Conservation (phyloP, 2,113 vertebrate species). For the Ammodytes marinus region DNA sequence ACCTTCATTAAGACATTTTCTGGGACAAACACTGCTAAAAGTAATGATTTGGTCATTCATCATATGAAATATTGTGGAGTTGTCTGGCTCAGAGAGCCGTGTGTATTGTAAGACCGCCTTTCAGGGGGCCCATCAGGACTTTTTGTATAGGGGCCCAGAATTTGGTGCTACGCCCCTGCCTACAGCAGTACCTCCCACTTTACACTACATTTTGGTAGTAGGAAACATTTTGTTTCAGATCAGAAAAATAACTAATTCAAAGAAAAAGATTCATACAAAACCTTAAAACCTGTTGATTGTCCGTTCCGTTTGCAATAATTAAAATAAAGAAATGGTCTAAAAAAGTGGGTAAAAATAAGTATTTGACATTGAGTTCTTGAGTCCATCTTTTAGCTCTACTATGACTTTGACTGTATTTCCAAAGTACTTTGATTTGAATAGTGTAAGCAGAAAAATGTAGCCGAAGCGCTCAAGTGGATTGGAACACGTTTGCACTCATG, state of each 20-base stretch:
- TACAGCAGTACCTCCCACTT: slow-evolving; percentile 15
- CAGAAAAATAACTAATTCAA: neutral
- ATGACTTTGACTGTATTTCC: slow-evolving; percentile 35
- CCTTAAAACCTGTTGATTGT: neutral
- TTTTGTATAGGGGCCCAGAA: too few relatives aligned
- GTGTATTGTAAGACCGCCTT: too few relatives aligned
- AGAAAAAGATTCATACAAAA: slow-evolving; percentile 3
- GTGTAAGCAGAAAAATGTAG: slow-evolving; percentile 23
- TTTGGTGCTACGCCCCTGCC: too few relatives aligned
- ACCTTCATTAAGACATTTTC: too few relatives aligned
- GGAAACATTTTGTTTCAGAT: neutral
- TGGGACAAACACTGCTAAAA: too few relatives aligned
- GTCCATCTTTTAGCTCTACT: slow-evolving; percentile 23
- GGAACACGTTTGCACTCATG: slow-evolving; percentile 51
- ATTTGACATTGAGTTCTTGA: slow-evolving; percentile 2
- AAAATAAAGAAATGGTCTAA: neutral
- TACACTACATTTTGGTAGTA: neutral
- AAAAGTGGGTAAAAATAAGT: slow-evolving; percentile 6
- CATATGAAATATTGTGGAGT: too few relatives aligned
- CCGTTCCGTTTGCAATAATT: slow-evolving; percentile 3
- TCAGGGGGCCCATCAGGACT: too few relatives aligned
- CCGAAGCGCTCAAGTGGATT: slow-evolving; percentile 16
- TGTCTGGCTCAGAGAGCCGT: too few relatives aligned
- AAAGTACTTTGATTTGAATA: slow-evolving; percentile 38
- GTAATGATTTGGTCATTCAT: too few relatives aligned